phyloP scores from a whole-genome alignment of 2,113 vertebrate species.

The Equus przewalskii region DNA sequence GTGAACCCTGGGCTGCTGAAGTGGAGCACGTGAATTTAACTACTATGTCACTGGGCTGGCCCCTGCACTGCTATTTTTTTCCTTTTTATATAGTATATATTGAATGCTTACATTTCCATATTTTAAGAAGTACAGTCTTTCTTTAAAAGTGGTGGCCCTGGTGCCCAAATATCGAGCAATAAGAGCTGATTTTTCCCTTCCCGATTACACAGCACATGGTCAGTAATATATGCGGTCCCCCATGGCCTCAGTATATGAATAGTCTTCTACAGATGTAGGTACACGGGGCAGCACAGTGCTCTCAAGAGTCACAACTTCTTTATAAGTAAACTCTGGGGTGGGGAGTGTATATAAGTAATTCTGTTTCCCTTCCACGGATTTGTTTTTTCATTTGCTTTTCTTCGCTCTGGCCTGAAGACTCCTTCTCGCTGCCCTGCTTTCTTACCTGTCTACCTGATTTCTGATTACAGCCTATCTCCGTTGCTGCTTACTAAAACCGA shows the following conservation, averaged over 20 bases:
- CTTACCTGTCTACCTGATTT: background rate
- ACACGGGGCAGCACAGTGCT: background rate
- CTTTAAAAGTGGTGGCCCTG: conserved; percentile 28
- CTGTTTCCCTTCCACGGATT: background rate
- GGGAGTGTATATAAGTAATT: background rate
- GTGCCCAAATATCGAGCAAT: background rate
- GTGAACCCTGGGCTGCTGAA: too few species aligned
- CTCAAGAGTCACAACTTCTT: background rate
- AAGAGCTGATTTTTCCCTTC: background rate
- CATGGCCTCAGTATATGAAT: background rate
- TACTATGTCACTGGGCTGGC: too few species aligned
- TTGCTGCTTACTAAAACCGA: background rate
- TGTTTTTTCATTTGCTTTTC: background rate
- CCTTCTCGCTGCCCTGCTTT: background rate
- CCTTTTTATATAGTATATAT: background rate
- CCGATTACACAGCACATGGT: background rate
- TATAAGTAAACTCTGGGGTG: background rate
- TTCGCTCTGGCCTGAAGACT: background rate
- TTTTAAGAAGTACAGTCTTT: background rate
- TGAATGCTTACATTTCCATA: conserved; percentile 46
- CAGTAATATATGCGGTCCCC: background rate
- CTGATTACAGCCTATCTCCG: background rate
- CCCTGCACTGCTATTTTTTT: background rate
- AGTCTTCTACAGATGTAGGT: background rate
- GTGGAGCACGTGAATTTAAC: too few species aligned